Conservation (phyloP, 2,113 vertebrate genomes). For the Upupa epops region DNA sequence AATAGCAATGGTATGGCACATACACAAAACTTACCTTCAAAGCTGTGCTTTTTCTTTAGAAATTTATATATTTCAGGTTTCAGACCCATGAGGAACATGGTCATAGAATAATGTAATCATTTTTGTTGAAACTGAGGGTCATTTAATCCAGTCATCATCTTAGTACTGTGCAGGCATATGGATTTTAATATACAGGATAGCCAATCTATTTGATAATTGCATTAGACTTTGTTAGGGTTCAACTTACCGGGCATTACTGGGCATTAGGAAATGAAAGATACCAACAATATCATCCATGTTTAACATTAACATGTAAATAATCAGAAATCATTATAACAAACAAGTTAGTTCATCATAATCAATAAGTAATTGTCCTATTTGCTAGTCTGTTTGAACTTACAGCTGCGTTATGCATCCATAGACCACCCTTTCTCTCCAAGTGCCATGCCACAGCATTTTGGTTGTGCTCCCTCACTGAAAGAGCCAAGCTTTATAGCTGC, state of each 20-base stretch:
- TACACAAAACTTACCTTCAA: background rate
- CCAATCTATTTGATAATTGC: background rate
- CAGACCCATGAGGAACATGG: background rate
- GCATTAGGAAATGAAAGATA: background rate
- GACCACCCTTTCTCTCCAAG: background rate
- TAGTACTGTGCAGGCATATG: background rate
- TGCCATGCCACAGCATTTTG: background rate
- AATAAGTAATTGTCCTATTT: background rate
- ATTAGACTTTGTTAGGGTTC: background rate
- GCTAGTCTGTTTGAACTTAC: background rate
- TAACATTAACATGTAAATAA: background rate
- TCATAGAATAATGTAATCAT: too few relatives aligned
- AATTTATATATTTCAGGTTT: background rate
- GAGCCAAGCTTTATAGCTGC: slow-evolving; percentile 1
- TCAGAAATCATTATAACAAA: background rate
- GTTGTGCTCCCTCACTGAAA: background rate
- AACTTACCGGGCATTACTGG: background rate
- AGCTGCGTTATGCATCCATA: background rate
- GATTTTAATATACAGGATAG: background rate
- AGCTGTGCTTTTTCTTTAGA: background rate
- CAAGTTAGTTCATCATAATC: background rate
- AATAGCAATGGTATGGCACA: background rate
- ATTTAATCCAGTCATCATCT: too few relatives aligned
- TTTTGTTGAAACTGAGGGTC: too few relatives aligned
- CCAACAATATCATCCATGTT: background rate